Evolutionary conservation across 2,797 vertebrate genomes (phyloP), one percentile per base, ranked within the genome.

Genomic region (Urosaurus nigricauda): DNA sequence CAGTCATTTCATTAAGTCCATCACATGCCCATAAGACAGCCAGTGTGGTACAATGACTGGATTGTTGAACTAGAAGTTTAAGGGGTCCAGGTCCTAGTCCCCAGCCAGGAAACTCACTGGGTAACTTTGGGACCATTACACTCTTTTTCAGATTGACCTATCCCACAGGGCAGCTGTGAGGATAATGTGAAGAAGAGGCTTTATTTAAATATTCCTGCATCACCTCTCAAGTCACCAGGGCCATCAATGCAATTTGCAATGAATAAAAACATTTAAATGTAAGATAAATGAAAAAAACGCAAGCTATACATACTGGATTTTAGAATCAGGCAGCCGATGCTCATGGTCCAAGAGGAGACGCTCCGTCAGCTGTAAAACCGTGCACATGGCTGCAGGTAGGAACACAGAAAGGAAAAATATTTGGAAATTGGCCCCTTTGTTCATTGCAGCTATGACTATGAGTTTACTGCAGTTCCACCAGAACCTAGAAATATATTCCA

Each of bases 311-410:
- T 96, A 99, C 99, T 98, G 98, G 89, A 98, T 97, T 96, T 98
- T 99, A 95, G 94, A 97, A 96, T 96, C 96, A 84, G 97, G 98
- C 4, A 99, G 97, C 63, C 98, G 96, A 43, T 98, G 98, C 0
- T 96, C 95, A 0, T 99, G 98, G 68, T 99, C 99, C 92, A 99
- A 93, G 92, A 99, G 98, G 53, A 99, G 97, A 87, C 98, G 97
- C 93, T 99, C 99, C 40, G 98, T 97, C 94, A 99, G 97, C 93
- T 97, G 97, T 94, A 99, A 95, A 68, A 99, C 94, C 0, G 98
- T 99, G 91, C 98, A 98, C 95, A 99, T 96, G 47, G 98, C 99
- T 99, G 86, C 1, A 88, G 83, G 58, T 79, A 74, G 88, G 90
- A 17, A 83, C 12, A 83, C 58, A 83, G 26, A 14, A 26, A 17